These are phyloP conservation scores for Pterocles gutturalis DNA, from an alignment of 2,113 vertebrate genomes.

Conservation along the genomic window DNA sequence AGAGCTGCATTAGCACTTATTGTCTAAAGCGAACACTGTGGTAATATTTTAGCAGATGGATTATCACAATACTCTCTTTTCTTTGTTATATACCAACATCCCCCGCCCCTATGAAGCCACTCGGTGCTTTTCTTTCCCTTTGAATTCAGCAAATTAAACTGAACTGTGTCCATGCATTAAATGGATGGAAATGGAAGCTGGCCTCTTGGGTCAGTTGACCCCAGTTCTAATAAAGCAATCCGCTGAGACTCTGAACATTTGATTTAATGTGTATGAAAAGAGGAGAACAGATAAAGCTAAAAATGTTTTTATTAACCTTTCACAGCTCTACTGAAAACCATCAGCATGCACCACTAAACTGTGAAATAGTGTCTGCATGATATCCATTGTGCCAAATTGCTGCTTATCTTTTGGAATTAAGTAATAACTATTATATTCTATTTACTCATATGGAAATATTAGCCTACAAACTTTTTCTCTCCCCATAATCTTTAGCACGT, in stretches of 20 bases:
- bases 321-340: slow-evolving; percentile 75
- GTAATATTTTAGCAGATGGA: slow-evolving; percentile 37
- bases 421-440: slow-evolving; percentile 61
- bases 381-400: slow-evolving; percentile 74
- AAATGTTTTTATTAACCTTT: slow-evolving; percentile 88
- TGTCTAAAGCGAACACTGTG: not conserved
- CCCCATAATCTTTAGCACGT: not conserved
- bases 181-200: slow-evolving; percentile 74
- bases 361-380: slow-evolving; percentile 84
- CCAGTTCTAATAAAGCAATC: slow-evolving; percentile 76
- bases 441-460: slow-evolving; percentile 39
- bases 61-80: not conserved
- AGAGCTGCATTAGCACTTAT: not conserved
- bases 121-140: slow-evolving; percentile 11
- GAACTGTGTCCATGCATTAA: slow-evolving; percentile 77
- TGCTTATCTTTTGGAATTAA: slow-evolving; percentile 64
- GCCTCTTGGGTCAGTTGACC: slow-evolving; percentile 74
- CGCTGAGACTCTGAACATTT: slow-evolving; percentile 76
- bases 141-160: slow-evolving; percentile 78
- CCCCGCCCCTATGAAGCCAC: not conserved
- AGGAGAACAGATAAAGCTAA: slow-evolving; percentile 76
- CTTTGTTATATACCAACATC: slow-evolving; percentile 43
- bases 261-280: slow-evolving; percentile 80
- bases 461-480: slow-evolving; percentile 33
- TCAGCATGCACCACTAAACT: slow-evolving; percentile 86